Conservation (phyloP, 2,888 invertebrate genomes). For the Rhodophaea formosa region DNA sequence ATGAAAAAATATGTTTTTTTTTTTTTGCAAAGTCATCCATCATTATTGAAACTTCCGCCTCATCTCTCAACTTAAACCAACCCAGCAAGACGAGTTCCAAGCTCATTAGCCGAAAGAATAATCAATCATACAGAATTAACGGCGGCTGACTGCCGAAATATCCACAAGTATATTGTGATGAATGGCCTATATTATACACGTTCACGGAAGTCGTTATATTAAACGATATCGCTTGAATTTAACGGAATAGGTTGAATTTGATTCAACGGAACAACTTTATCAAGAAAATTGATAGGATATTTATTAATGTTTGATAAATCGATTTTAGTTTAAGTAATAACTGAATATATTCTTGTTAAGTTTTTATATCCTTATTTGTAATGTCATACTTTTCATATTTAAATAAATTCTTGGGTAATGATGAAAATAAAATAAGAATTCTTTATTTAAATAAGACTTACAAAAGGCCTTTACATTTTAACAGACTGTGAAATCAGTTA, state of each 20-base stretch:
- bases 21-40: neutral
- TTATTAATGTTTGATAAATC: neutral
- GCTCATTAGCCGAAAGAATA: slow-evolving; percentile 73
- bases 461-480: too few relatives aligned
- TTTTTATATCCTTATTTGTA: too few relatives aligned
- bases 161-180: slow-evolving; percentile 18
- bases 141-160: slow-evolving; percentile 27
- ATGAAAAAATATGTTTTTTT: too few relatives aligned
- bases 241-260: too few relatives aligned
- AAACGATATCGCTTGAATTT: slow-evolving; percentile 7
- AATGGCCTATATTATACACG: neutral
- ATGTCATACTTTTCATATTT: too few relatives aligned
- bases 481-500: too few relatives aligned
- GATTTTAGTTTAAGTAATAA: too few relatives aligned
- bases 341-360: too few relatives aligned
- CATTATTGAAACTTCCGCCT: slow-evolving; percentile 23
- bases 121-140: slow-evolving; percentile 75
- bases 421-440: too few relatives aligned
- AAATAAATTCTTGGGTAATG: too few relatives aligned
- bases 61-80: slow-evolving; percentile 33
- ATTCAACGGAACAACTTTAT: slow-evolving; percentile 8
- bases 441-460: too few relatives aligned
- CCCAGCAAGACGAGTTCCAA: slow-evolving; percentile 48
- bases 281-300: slow-evolving; percentile 24
- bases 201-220: slow-evolving; percentile 7